Evolutionary conservation across 92 coral and sea anemone species (phyloP).

Genomic region (Palythoa caribaeorum): DNA sequence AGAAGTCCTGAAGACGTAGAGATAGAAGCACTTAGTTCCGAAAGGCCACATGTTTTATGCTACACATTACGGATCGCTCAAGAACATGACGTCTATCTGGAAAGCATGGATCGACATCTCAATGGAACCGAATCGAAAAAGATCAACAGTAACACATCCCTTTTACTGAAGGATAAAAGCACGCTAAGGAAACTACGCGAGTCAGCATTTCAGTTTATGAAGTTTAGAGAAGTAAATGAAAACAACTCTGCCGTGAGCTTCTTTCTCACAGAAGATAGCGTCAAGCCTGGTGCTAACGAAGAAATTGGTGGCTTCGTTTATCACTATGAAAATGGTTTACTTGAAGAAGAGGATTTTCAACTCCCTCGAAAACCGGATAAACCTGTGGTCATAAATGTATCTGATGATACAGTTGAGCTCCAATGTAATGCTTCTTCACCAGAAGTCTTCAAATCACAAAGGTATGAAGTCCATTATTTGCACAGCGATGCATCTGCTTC

Average conservation of each 20-base stretch:
- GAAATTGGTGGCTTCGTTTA: conserved; percentile 48
- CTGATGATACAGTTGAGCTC: not conserved
- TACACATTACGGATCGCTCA: conserved; percentile 44
- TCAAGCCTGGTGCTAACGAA: conserved; percentile 16
- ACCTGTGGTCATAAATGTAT: not conserved
- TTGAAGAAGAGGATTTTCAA: not conserved
- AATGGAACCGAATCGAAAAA: not conserved
- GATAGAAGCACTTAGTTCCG: conserved; percentile 47
- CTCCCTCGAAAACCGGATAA: not conserved
- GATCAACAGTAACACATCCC: not conserved
- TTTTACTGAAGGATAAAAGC: conserved; percentile 2
- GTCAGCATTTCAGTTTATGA: conserved; percentile 15
- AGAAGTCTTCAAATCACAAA: not conserved
- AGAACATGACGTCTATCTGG: conserved; percentile 23
- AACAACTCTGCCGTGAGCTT: conserved; percentile 41
- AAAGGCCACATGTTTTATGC: conserved; percentile 46
- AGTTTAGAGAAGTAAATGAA: conserved; percentile 30
- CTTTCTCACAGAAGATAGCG: conserved; percentile 48
- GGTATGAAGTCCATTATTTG: conserved; percentile 32
- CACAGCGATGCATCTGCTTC: not conserved
- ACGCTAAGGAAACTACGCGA: conserved; percentile 21
- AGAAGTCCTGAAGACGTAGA: conserved; percentile 40
- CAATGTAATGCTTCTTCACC: not conserved
- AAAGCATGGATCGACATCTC: conserved; percentile 17
- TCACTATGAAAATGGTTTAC: conserved; percentile 46